Percentiles rank a stretch among this genome's conserved stretches.
Conservation (phyloP, 2,113 vertebrate species). For the Cyanoderma ruficeps region DNA sequence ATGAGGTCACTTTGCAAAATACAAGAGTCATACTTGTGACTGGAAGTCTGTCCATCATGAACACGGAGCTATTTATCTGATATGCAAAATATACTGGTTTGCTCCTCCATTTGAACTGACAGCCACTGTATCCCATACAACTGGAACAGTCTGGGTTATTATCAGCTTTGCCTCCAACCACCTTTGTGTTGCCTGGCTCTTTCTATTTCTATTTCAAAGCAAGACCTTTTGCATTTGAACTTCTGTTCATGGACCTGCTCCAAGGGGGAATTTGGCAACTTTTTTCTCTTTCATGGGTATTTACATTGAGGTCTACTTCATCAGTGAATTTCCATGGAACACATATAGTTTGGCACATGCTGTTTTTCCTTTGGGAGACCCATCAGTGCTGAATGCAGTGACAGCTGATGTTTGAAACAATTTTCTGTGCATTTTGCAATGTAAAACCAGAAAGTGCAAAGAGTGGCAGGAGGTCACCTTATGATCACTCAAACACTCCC, state of each 20-base stretch:
- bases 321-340: background rate
- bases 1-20: background rate
- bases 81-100: background rate
- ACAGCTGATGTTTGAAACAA: background rate
- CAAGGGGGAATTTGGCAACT: background rate
- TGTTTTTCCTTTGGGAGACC: background rate
- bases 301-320: background rate
- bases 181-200: background rate
- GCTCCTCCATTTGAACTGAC: background rate
- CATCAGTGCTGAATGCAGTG: rapidly evolving
- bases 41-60: background rate
- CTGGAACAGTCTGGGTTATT: background rate
- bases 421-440: background rate
- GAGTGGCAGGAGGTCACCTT: background rate
- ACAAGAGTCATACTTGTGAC: background rate
- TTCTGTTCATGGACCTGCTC: background rate
- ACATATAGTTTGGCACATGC: background rate
- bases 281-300: background rate
- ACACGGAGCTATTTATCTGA: background rate
- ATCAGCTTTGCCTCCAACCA: background rate
- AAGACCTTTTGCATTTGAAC: background rate
- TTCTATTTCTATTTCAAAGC: background rate
- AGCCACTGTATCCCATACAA: background rate
- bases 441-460: background rate
- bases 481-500: background rate